Evolutionary conservation across 2,113 vertebrate genomes (phyloP).

Genomic region (Zingel zingel): DNA sequence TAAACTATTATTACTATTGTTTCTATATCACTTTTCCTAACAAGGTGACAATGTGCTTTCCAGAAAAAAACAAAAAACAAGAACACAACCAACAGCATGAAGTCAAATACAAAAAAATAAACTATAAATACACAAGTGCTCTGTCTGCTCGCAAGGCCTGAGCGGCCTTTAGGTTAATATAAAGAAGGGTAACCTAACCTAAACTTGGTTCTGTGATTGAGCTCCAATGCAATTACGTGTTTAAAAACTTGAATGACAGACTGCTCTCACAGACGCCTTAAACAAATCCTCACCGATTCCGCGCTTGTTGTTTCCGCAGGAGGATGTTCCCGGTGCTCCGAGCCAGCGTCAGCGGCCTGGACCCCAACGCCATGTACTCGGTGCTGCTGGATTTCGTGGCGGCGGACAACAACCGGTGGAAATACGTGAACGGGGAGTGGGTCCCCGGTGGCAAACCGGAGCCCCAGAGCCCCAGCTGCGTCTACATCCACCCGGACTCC

Average conservation of each 20-base stretch:
- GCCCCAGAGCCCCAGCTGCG: conserved; percentile 87
- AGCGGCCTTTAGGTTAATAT: not conserved
- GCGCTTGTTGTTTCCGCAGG: conserved; percentile 60
- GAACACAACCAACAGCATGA: no score
- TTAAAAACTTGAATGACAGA: not conserved
- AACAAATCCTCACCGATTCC: not conserved
- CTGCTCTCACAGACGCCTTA: no score
- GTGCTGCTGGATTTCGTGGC: conserved; percentile 87
- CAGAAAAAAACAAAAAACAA: no score
- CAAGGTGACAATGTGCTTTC: no score
- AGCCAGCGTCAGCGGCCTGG: conserved; percentile 83
- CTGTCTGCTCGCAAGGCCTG: not conserved
- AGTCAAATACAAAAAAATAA: no score
- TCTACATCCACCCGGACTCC: conserved; percentile 90
- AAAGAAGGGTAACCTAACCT: not conserved
- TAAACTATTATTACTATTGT: no score
- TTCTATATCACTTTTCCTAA: no score
- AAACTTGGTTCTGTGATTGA: not conserved
- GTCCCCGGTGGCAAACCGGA: conserved; percentile 87
- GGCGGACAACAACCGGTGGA: conserved; percentile 88
- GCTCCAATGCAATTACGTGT: not conserved
- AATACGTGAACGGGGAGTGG: conserved; percentile 89
- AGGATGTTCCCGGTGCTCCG: conserved; percentile 88
- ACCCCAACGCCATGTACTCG: conserved; percentile 89
- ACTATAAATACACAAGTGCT: no score